Conservation (phyloP, 1,140 invertebrate species). For the Neodiprion fabricii region DNA sequence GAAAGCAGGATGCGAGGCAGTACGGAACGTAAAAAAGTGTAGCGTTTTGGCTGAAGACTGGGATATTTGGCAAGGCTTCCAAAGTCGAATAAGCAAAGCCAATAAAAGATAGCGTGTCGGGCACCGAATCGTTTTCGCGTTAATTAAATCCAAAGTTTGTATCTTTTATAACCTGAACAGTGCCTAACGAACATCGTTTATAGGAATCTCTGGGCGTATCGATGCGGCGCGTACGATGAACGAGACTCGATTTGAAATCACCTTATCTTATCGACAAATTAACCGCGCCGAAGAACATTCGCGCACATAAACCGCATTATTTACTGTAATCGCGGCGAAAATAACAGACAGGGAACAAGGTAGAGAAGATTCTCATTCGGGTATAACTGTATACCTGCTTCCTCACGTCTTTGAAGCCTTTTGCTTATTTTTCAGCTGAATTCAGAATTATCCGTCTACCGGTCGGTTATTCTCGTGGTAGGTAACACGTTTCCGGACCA, state of each 20-base stretch:
- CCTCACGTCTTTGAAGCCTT: not conserved
- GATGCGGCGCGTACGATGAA: not conserved
- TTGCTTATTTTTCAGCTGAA: not conserved
- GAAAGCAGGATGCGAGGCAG: not conserved
- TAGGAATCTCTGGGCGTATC: not conserved
- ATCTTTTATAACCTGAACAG: not conserved
- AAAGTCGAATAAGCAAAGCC: not conserved
- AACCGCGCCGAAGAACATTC: not conserved
- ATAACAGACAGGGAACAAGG: not conserved
- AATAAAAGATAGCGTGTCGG: not conserved
- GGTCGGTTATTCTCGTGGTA: not conserved
- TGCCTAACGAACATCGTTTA: not conserved
- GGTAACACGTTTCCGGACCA: not conserved
- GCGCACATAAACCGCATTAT: not conserved
- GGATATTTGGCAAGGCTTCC: not conserved
- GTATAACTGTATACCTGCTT: too few relatives aligned
- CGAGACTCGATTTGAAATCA: not conserved
- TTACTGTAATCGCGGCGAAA: not conserved
- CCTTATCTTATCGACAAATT: slow-evolving; percentile 1
- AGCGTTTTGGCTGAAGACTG: not conserved
- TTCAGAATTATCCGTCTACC: not conserved
- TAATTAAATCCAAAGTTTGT: not conserved
- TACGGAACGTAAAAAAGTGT: not conserved
- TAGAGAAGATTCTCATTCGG: not conserved
- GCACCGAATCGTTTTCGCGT: not conserved